Evolutionary conservation across 2,797 vertebrate species (phyloP), one percentile per base, ranked within the genome.

Genomic region (Aulostomus chinensis): DNA sequence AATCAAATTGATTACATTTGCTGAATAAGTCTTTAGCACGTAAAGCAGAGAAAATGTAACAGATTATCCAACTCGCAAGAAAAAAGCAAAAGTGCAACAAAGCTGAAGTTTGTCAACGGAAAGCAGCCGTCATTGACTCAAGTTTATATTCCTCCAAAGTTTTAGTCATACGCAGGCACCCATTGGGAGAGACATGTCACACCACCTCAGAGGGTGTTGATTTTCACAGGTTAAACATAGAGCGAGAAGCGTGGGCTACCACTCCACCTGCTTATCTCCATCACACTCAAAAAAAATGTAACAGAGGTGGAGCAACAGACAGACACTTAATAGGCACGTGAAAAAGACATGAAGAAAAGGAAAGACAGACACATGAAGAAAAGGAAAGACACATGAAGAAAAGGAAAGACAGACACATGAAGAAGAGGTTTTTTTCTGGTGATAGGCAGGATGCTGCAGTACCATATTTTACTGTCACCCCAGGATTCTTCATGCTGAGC

Each of bases 201-300:
- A 81, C 55, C 60, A 73, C 78, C 81, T 80, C 69, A 38, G 76
- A 77, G 77, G 76, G 82, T 83, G 85, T 72, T 49, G 59, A 85
- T 80, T 80, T 80, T 87, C 73, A 60, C 85, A 84, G 81, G 84
- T 87, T 88, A 86, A 85, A 86, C 84, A 76, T 84, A 85, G 85
- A 78, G 71, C 69, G 78, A 78, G 76, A 83, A 81, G 83, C 67
- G 75, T 82, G 68, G 80, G 79, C 55, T 9, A 56, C 57, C 36
- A 12, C 60, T 84, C 77, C 81, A 88, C 85, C 81, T 87, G 84
- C 72, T 76, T 32, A 78, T 57, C 70, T 62, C 35, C 36, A 30
- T 71, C 66, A 62, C 57, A 49, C 22, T n/a, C 28, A 43, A 12
- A 53, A 39, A 32, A 18, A 59, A 45, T 28, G 39, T 38, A 41